phyloP scores from a whole-genome alignment of 2,797 vertebrate genomes.

The Tenualosa ilisha region DNA sequence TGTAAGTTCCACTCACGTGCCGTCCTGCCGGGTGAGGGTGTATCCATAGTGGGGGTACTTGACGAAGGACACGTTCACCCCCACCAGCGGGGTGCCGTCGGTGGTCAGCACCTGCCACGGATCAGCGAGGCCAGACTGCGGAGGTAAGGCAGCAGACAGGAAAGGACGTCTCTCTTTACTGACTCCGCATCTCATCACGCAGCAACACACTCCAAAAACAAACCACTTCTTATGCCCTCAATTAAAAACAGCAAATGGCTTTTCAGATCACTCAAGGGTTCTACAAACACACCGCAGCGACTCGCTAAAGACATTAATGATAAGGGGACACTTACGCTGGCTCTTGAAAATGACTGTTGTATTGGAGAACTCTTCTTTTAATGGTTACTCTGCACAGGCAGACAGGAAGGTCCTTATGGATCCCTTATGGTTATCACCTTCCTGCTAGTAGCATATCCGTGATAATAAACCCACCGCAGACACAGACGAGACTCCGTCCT shows the following conservation, averaged over 20 bases:
- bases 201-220: neutral
- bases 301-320: neutral
- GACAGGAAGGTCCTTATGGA: neutral
- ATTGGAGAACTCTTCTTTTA: neutral
- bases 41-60: slow-evolving; percentile 98
- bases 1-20: slow-evolving; percentile 86
- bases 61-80: slow-evolving; percentile 98
- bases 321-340: neutral
- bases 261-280: neutral
- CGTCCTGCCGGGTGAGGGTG: slow-evolving; percentile 97
- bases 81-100: slow-evolving; percentile 96
- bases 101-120: slow-evolving; percentile 97
- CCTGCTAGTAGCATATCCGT: neutral
- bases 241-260: neutral
- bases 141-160: neutral
- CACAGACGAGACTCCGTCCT: neutral
- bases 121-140: slow-evolving; percentile 92
- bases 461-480: neutral
- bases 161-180: slow-evolving; percentile 11
- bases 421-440: neutral
- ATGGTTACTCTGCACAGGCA: neutral
- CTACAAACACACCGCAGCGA: neutral
- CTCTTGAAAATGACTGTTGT: neutral
- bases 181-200: neutral
- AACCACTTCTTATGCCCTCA: neutral